Evolutionary conservation across 2,888 invertebrate species (phyloP), one percentile per base, ranked within the genome.

Genomic region (Julus scanicus): DNA sequence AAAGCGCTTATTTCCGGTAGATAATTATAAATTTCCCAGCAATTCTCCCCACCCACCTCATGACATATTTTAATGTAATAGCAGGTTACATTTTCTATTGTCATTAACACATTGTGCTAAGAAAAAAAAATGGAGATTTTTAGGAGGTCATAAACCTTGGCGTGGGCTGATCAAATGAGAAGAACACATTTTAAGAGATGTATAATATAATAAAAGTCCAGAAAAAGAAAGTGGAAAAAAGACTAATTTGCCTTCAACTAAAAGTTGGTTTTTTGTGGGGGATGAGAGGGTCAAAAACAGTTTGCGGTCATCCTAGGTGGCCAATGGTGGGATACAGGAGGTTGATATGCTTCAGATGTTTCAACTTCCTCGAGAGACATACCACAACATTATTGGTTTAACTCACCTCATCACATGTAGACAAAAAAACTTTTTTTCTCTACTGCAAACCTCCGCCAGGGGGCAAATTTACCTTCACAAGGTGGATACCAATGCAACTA

Each of bases 121-220:
- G 20, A 71, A 11, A 29, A 80, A 80, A 80, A 80, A 80, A 11
- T 37, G 80, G 15, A 6, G 37, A 80, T 6, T 80, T 37, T 37
- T 9, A 29, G 1, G 80, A 80, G 80, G 80, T 80, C 80, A 80
- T 80, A 20, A 20, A 80, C 80, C 80, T 80, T 80, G 80, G 80
- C 80, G 80, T 80, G 80, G 80, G 80, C 13, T 80, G 80, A 80
- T 80, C 80, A 80, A 80, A 80, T 80, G 80, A 80, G 80, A 37
- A 80, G 80, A 80, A 37, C 37, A 80, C 80, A 80, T 37, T 80
- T 80, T 71, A 71, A 80, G 80, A 80, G 80, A 80, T 37, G 80
- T 37, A 80, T 80, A 80, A 80, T 80, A 80, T 80, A 80, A 80
- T 80, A 80, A 80, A 80, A 80, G 80, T 80, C 80, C 80, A 80